Base-by-base conservation (phyloP, 2,113 vertebrate genomes). In the Aramus guarauna region DNA sequence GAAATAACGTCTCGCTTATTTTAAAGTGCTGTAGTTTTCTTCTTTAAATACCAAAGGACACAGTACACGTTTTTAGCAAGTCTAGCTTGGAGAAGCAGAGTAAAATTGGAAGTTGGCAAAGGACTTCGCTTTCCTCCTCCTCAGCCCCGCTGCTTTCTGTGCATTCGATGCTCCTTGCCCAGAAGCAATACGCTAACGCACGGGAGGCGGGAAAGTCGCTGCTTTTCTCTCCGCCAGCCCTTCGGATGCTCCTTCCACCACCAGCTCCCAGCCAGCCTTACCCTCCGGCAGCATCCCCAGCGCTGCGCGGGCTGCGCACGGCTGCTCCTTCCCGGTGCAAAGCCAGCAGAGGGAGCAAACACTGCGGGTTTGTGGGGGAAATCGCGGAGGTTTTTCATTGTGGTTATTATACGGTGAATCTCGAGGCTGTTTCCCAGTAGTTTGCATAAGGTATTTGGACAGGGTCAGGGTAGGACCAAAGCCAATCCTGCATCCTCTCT, bases 321-420 rank as follows among this genome's bases (percentile, higher is more conserved):
- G 9, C 71, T 23, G 23, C 75, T 96, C 69, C 68, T 67, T 9
- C 24, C 43, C 66, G 19, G 6, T 4, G 48, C 36, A 37, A 27
- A 84, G 45, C 95, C 96, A 94, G 94, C 84, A 97, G 96, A 95
- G 95, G 96, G 94, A 94, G 96, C 91, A 97, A 68, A 67, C 41
- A 29, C 52, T 12, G 67, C 1, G 1, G 41, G 15, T 67, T 69
- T 75, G 53, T 47, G 67, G 53, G 53, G 48, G 56, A 90, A 41
- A 75, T 6, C 2, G 0, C 2, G 3, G 15, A 4, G 1, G 12
- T 2, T 80, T 69, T 77, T 27, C 37, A 36, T 4, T 22, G 36
- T 15, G 20, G 7, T 27, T 26, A 9, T 3, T 50, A 1, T 1
- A 15, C 45, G 90, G 82, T 32, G 21, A 67, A 74, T n/a, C 36